Base-by-base conservation (phyloP, 2,113 vertebrate genomes). In the Megaptera novaeangliae region DNA sequence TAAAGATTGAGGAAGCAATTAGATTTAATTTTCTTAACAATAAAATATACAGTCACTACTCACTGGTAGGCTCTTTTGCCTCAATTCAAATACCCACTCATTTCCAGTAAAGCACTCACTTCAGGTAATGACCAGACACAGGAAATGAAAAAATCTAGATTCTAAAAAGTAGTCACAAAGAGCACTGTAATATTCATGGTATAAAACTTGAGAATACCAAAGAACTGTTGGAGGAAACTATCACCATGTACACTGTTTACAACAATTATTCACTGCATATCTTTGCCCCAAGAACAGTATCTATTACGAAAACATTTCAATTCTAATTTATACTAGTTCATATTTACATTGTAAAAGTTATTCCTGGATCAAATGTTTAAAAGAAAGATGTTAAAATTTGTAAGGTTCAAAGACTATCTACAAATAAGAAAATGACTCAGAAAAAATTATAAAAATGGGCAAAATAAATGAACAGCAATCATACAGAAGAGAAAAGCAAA, bases 141-240 rank as follows among this genome's bases (percentile, higher is more conserved):
- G 97, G 94, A 94, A 98, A 96, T 1, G 90, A 96, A 95, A 98
- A 97, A 98, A 91, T 61, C 55, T 55, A 84, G 95, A 81, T 88
- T 98, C 97, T 96, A 98, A 98, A 98, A 98, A 89, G 94, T 94
- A 98, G 97, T 98, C 97, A 96, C 96, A 97, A 94, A 89, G 88
- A 98, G 64, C 88, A 96, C 82, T 97, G 72, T 98, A 97, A 96
- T 97, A 98, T 95, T 96, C 88, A 83, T 95, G 96, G 96, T 95
- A 96, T 95, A 97, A 94, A 97, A 92, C 87, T 97, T 98, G 97
- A 98, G 98, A 98, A 98, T 98, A 97, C 78, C 96, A 98, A 98
- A 98, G 97, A 98, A 96, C 97, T 97, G 97, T 96, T 96, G 96
- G 95, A 98, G 96, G 95, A 83, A 97, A 86, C 88, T 95, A 96